These are phyloP conservation scores for Tetragonula carbonaria DNA, from an alignment of 2,888 invertebrate species.

Conservation along the genomic window DNA sequence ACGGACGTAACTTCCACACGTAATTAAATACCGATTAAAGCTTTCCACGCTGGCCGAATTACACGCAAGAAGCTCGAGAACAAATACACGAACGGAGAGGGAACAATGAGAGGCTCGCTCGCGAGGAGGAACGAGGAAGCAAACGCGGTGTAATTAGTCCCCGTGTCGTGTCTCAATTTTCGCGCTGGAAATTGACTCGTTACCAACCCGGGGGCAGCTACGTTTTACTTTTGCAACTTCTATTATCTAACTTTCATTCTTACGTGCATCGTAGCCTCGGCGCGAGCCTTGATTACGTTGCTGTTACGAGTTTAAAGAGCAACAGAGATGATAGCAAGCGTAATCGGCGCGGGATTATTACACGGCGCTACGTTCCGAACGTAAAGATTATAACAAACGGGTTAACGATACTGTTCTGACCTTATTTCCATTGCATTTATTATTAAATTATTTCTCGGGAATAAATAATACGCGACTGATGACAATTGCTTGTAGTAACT, in stretches of 20 bases:
- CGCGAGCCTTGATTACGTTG: background rate
- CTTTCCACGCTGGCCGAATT: background rate
- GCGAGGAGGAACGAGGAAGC: background rate
- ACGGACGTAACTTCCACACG: background rate
- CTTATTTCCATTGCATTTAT: background rate
- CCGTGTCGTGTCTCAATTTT: slow-evolving; percentile 15
- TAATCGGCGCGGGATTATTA: background rate
- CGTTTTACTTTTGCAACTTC: slow-evolving; percentile 22
- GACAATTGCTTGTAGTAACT: too few relatives aligned
- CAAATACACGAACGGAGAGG: slow-evolving; percentile 37
- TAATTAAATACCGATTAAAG: slow-evolving; percentile 30
- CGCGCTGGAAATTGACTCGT: slow-evolving; percentile 26
- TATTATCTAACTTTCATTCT: slow-evolving; percentile 17
- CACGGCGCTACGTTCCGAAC: background rate
- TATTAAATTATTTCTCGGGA: background rate
- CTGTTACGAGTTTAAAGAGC: background rate
- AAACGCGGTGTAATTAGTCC: slow-evolving; percentile 20
- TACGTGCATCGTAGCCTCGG: background rate
- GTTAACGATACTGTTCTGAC: background rate
- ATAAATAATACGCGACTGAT: background rate
- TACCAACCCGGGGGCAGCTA: background rate
- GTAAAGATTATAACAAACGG: background rate
- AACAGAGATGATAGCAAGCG: background rate
- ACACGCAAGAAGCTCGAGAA: slow-evolving; percentile 8
- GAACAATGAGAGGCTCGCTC: background rate